Base-by-base conservation (phyloP, 2,113 vertebrate species). In the Mola mola region DNA sequence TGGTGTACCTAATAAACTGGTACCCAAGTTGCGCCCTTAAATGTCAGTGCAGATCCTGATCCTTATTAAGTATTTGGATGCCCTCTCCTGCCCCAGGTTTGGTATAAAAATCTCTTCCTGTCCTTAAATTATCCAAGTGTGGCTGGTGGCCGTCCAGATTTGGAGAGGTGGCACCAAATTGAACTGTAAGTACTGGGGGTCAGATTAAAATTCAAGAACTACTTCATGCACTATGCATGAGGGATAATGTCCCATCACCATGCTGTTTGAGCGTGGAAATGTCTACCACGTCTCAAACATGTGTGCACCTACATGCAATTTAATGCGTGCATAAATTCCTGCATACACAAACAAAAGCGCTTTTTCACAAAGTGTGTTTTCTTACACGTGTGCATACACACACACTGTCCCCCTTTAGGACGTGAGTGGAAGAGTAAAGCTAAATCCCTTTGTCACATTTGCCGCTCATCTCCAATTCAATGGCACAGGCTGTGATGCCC, bases 361-460 rank as follows among this genome's bases (percentile, higher is more conserved):
- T 2, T 53, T 43, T 41, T 65, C 37, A 63, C 69, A 75, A 66
- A 69, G 48, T 34, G 51, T 31, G 36, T 66, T 64, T 64, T 50
- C 28, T 60, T 42, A 42, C 72, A 53, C 68, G 33, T 51, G 65
- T 25, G 41, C 66, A 66, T 55, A 74, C 55, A 56, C 72, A 66
- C 65, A 43, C 64, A 34, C n/a, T n/a, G n/a, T 49, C 49, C 33
- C 55, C 59, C 48, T 75, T 85, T 71, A 56, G 79, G 60, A 88
- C 64, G 69, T 79, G 73, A 83, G 83, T 24, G 59, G 83, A 85
- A 77, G 67, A 60, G 75, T 66, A 72, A 87, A 81, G 73, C 70
- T 83, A 84, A 89, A 86, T 81, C 84, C 80, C 69, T 71, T 77
- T 69, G 82, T 86, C 76, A 75, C 85, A 81, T 83, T 86, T 75